Evolutionary conservation across 2,113 vertebrate genomes (phyloP).

Genomic region (Heliornis fulica): DNA sequence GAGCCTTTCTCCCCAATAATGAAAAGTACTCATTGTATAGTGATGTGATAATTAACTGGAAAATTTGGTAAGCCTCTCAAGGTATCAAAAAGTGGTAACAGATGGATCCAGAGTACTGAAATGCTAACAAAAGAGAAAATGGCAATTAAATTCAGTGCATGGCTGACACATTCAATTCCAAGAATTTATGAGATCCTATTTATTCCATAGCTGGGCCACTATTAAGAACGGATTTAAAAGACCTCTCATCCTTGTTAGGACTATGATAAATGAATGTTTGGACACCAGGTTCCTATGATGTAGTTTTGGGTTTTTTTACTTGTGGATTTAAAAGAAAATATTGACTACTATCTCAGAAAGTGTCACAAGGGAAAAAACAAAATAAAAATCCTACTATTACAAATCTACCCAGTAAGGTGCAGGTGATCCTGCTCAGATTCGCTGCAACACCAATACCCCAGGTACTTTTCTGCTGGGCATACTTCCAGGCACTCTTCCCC

Average conservation of each 20-base stretch:
- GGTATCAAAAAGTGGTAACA: background rate
- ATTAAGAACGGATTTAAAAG: background rate
- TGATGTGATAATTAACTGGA: background rate
- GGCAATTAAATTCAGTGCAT: background rate
- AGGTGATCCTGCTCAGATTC: background rate
- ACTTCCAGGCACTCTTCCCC: background rate
- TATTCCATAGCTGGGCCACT: background rate
- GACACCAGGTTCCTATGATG: background rate
- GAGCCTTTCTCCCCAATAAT: background rate
- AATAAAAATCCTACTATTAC: background rate
- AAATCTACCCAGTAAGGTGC: background rate
- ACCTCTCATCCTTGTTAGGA: background rate
- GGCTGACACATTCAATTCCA: background rate
- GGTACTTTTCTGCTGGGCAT: fast-evolving
- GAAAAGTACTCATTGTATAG: background rate
- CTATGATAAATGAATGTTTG: background rate
- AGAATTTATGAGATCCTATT: background rate
- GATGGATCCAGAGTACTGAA: background rate
- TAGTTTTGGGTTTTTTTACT: background rate
- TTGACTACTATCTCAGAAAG: background rate
- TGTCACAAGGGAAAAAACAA: background rate
- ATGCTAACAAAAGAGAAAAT: background rate
- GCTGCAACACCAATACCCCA: background rate
- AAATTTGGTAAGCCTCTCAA: background rate
- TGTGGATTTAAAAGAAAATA: background rate